phyloP scores from a whole-genome alignment of 53 echinoderm and acorn worm species.

The Hippasteria phrygiana region DNA sequence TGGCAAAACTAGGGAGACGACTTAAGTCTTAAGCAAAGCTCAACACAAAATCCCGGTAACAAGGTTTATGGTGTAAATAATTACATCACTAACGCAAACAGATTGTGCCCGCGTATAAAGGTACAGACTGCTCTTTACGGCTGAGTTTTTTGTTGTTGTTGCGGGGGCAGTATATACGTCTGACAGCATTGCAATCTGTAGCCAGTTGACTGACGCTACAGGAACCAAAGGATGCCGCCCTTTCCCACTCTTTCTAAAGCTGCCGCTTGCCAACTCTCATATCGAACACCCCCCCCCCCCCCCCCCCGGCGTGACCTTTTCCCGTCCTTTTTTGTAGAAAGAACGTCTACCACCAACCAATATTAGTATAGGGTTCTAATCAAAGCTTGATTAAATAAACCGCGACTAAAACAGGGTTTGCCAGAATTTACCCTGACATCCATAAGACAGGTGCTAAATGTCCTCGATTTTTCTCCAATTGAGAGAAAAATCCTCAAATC shows the following conservation, averaged over 20 bases:
- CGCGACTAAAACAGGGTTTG: no score
- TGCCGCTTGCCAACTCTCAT: not conserved
- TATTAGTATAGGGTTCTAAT: no score
- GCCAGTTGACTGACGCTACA: no score
- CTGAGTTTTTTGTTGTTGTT: not conserved
- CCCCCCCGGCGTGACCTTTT: not conserved
- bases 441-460: not conserved
- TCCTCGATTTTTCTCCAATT: slow-evolving; percentile 16
- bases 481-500: not conserved
- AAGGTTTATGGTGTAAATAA: no score
- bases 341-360: no score
- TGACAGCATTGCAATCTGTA: not conserved
- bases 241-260: not conserved
- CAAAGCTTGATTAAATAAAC: no score
- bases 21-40: no score
- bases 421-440: no score
- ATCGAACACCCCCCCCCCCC: not conserved
- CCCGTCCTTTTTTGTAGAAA: no score
- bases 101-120: not conserved
- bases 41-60: no score
- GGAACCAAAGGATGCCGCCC: not conserved
- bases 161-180: not conserved
- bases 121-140: not conserved
- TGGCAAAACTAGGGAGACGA: no score
- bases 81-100: not conserved